These are phyloP conservation scores for Caenorhabditis wallacei DNA, from an alignment of 2,888 invertebrate species.

Conservation along the genomic window DNA sequence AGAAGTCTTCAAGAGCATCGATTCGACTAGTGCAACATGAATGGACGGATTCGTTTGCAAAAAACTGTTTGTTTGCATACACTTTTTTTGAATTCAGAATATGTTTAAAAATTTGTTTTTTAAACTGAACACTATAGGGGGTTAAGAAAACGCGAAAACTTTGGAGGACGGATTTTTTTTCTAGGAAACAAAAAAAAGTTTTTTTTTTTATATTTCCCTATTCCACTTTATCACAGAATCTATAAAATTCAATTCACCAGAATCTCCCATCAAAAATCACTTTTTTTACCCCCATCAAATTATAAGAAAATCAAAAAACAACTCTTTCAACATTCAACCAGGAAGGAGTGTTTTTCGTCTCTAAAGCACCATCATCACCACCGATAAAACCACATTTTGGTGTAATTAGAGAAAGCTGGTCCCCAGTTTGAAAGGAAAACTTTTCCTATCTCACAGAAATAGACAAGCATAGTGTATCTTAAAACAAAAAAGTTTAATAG, in stretches of 20 bases:
- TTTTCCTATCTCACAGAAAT: not conserved
- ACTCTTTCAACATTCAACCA: not conserved
- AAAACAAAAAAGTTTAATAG: not conserved
- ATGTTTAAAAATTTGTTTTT: not conserved
- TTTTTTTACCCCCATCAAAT: too few relatives aligned
- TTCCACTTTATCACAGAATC: too few relatives aligned
- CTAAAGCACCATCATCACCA: conserved; percentile 17
- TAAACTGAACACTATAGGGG: too few relatives aligned
- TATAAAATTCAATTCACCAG: too few relatives aligned
- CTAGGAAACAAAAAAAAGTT: too few relatives aligned
- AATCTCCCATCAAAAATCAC: too few relatives aligned
- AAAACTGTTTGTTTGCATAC: conserved; percentile 9
- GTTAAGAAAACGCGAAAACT: too few relatives aligned
- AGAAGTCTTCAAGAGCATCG: too few relatives aligned
- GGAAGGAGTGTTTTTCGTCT: not conserved
- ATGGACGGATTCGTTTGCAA: conserved; percentile 17
- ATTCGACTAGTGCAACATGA: conserved; percentile 7
- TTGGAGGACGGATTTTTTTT: too few relatives aligned
- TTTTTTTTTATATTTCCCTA: too few relatives aligned
- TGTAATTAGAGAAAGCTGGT: conserved; percentile 62
- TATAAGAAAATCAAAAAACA: conserved; percentile 15
- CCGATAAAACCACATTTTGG: conserved; percentile 54
- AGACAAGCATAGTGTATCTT: not conserved
- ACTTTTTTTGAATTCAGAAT: not conserved
- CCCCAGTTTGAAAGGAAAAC: conserved; percentile 24